These are phyloP conservation scores for Grallaria varia DNA, from an alignment of 2,113 vertebrate species.

Conservation along the genomic window DNA sequence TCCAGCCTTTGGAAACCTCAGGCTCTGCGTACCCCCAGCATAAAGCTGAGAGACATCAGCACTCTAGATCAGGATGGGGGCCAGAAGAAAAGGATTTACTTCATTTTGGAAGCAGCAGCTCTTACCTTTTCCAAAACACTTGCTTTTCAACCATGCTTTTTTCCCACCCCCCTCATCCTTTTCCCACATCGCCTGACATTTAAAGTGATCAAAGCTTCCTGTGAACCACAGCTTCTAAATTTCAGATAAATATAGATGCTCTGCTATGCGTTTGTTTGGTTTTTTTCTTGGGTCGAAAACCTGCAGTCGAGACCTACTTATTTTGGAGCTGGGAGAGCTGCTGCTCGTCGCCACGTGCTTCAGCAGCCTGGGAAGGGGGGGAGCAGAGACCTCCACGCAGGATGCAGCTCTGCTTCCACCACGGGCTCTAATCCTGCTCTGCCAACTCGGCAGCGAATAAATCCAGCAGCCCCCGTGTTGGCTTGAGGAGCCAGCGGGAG, in stretches of 20 bases:
- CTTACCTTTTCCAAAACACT: background rate
- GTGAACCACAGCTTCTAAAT: background rate
- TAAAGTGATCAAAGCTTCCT: slow-evolving; percentile 55
- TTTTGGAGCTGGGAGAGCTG: background rate
- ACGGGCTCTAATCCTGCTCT: background rate
- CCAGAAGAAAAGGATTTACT: background rate
- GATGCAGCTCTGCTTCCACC: background rate
- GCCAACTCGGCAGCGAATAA: background rate
- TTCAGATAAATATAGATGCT: background rate
- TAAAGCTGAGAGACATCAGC: background rate
- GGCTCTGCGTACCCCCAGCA: background rate
- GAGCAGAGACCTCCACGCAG: background rate
- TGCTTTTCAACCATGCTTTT: background rate
- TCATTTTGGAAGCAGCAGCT: background rate
- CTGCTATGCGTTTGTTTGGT: slow-evolving; percentile 34
- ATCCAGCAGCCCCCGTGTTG: background rate
- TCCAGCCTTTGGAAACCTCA: background rate
- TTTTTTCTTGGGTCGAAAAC: slow-evolving; percentile 35
- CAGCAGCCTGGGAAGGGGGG: background rate
- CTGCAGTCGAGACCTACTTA: slow-evolving; percentile 42
- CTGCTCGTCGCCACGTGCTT: background rate
- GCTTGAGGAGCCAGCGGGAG: background rate
- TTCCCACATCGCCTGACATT: background rate
- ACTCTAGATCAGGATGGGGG: background rate
- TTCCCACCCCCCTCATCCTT: background rate